Percentiles rank a stretch among this genome's conserved stretches.
phyloP scores from a whole-genome alignment of 2,797 vertebrate genomes.

The Rhynchotus rufescens region DNA sequence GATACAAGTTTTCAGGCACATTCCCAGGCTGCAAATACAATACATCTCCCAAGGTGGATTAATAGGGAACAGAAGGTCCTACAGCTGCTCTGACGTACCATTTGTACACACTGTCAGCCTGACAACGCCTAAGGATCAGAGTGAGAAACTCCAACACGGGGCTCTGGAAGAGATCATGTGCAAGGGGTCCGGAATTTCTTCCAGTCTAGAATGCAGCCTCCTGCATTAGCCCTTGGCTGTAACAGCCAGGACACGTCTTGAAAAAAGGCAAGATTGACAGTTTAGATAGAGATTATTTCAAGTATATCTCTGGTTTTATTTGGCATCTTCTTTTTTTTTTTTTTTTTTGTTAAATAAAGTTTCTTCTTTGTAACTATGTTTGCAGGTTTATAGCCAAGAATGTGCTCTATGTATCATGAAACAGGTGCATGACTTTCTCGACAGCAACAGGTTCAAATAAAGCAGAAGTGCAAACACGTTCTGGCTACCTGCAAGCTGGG shows the following conservation, averaged over 20 bases:
- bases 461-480: not conserved
- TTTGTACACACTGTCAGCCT: slow-evolving; percentile 10
- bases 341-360: not conserved
- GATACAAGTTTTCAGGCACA: not conserved
- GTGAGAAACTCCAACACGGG: not conserved
- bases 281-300: not conserved
- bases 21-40: not conserved
- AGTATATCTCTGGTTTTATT: not conserved
- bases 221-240: not conserved
- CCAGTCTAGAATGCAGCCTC: not conserved
- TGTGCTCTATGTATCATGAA: not conserved
- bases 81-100: not conserved
- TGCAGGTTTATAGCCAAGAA: not conserved
- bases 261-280: not conserved
- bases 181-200: not conserved
- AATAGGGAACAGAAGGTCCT: slow-evolving; percentile 3
- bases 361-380: not conserved
- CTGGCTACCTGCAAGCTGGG: not conserved
- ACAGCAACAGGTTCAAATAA: not conserved
- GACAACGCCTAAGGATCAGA: not conserved
- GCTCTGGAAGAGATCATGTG: not conserved
- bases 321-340: not conserved
- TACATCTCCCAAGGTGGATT: not conserved
- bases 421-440: not conserved
- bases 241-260: not conserved